Conservation (phyloP, 1,140 invertebrate genomes). For the Aethina tumida region DNA sequence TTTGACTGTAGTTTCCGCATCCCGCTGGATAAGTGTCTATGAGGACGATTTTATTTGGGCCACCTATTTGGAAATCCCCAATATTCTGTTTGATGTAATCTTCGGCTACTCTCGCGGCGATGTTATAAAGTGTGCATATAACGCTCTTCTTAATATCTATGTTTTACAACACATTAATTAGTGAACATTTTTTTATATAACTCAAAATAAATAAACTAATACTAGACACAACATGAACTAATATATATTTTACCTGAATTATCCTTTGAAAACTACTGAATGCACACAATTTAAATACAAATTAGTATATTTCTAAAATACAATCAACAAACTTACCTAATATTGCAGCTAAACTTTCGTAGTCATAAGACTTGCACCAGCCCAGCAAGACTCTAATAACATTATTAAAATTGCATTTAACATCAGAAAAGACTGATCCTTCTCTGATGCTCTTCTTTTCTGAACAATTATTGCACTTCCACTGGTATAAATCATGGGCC, state of each 20-base stretch:
- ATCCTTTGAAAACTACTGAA: conserved; percentile 8
- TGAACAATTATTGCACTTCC: conserved; percentile 36
- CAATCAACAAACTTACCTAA: conserved; percentile 29
- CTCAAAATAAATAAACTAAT: conserved; percentile 6
- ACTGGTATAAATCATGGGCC: conserved; percentile 40
- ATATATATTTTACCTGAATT: too few relatives aligned
- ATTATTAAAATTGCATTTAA: conserved; percentile 41
- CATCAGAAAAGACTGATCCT: conserved; percentile 38
- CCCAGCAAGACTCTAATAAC: conserved; percentile 39
- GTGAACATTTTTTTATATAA: conserved; percentile 1
- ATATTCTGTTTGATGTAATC: conserved; percentile 35
- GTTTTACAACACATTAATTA: conserved; percentile 5
- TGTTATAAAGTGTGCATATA: conserved; percentile 38
- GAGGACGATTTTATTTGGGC: conserved; percentile 36
- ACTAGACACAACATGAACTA: too few relatives aligned
- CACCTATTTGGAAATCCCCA: conserved; percentile 38
- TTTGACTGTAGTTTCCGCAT: conserved; percentile 31
- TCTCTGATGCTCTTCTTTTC: conserved; percentile 39
- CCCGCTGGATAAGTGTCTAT: conserved; percentile 42
- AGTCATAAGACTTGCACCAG: conserved; percentile 38
- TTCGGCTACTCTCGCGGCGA: conserved; percentile 35
- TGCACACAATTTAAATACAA: conserved; percentile 3
- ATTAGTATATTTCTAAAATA: conserved; percentile 5
- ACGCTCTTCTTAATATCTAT: conserved; percentile 39
- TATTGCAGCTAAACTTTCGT: conserved; percentile 30